Evolutionary conservation across 2,113 vertebrate species (phyloP), one percentile per base, ranked within the genome.

Genomic region (Brevimyrus niger): DNA sequence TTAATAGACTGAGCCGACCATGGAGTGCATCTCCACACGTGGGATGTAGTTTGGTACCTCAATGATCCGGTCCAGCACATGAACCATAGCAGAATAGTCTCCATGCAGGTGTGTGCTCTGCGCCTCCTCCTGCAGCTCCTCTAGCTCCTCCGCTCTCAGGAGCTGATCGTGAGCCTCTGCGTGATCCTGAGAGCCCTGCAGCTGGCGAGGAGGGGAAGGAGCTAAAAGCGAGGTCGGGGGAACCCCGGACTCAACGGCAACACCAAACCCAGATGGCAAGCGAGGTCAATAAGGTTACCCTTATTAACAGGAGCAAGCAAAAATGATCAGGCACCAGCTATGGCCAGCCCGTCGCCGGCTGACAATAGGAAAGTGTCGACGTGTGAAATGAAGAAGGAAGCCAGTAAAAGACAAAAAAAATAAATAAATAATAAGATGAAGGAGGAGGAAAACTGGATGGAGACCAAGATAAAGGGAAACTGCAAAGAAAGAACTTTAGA

Each of bases 151-250:
- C 0, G 93, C 85, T 23, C 89, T 95, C 38, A 91, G 92, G 90
- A 96, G 93, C 93, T 96, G 97, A 31, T 92, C 94, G 8, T 69
- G 92, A n/a, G 96, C 96, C 87, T 97, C 96, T 42, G 94, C 92
- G 10, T 96, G 92, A 8, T 94, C 92, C 0, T 95, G 94, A 27
- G 94, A 95, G 23, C 94, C 95, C 35, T 93, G 92, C 89, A 97
- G 92, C 97, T 97, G 90, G 19, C 42, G 38, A 11, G 87, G 61
- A 35, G 4, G 19, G 31, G 31, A 23, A 44, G 38, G 65, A 55
- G n/a, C 27, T 44, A 48, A 23, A 7, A 17, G n/a, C 3, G 19
- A 42, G 23, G 48, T 48, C 35, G 17, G 5, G 3, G 4, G 2
- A 27, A n/a, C 11, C 15, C 6, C 38, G 11, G 42, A 17, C 17